Conservation (phyloP, 2,113 vertebrate species). For the Maccullochella peelii region DNA sequence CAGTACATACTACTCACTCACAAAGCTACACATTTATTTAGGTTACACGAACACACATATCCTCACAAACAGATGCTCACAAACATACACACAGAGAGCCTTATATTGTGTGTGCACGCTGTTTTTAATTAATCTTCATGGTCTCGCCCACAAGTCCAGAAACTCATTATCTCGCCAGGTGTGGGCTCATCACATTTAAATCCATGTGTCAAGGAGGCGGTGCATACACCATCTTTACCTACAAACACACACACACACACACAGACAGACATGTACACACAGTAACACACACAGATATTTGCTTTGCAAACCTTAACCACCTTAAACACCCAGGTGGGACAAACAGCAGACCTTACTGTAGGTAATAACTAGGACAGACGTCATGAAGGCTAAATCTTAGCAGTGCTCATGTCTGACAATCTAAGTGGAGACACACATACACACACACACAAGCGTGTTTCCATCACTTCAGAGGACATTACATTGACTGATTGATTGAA, state of each 20-base stretch:
- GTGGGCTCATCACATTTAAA: constrained; percentile 33
- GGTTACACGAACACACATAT: not conserved
- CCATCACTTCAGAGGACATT: no score
- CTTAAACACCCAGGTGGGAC: not conserved
- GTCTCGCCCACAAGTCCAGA: constrained; percentile 16
- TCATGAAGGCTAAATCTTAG: constrained; percentile 5
- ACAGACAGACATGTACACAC: no score
- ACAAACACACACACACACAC: not conserved
- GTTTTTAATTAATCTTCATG: constrained; percentile 28
- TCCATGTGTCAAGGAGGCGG: constrained; percentile 4
- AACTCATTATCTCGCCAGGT: constrained; percentile 44
- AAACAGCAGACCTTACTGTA: not conserved
- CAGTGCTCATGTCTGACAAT: not conserved
- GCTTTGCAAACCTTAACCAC: not conserved
- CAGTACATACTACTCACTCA: not conserved
- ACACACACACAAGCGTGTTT: not conserved
- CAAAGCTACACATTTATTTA: not conserved
- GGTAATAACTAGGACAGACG: constrained; percentile 5
- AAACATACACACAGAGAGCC: not conserved
- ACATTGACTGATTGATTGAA: no score
- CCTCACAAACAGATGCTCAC: not conserved
- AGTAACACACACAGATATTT: not conserved
- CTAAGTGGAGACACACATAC: not conserved
- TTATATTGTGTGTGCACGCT: not conserved
- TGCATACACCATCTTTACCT: not conserved